phyloP scores from a whole-genome alignment of 92 coral and sea anemone species.

The Siderastrea siderea region DNA sequence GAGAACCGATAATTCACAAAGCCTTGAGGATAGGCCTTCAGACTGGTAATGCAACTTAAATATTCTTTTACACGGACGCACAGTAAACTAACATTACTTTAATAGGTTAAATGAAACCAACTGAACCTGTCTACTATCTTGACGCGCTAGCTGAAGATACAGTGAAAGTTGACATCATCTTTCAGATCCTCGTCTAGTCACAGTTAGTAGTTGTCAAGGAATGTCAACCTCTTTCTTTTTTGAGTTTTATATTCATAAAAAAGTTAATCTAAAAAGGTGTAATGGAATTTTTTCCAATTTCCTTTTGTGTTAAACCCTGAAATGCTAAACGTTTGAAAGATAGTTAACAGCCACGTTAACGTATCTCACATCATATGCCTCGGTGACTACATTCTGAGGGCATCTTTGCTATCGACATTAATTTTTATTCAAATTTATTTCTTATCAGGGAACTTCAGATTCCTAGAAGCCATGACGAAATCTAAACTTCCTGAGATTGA shows the following conservation, averaged over 20 bases:
- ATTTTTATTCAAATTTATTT: background rate
- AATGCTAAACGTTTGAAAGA: conserved; percentile 26
- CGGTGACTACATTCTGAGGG: background rate
- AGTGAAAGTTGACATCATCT: too few relatives aligned
- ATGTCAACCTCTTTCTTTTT: too few relatives aligned
- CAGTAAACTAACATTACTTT: too few relatives aligned
- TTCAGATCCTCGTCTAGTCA: too few relatives aligned
- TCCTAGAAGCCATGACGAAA: conserved; percentile 55
- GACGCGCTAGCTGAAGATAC: too few relatives aligned
- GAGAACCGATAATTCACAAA: conserved; percentile 78
- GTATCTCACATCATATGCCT: background rate
- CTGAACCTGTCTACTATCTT: too few relatives aligned
- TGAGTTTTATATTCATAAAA: too few relatives aligned
- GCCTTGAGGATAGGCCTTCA: conserved; percentile 70
- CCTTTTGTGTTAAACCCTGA: background rate
- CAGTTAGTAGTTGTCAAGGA: too few relatives aligned
- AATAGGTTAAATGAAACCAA: too few relatives aligned
- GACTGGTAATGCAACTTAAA: conserved; percentile 8
- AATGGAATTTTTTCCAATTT: too few relatives aligned
- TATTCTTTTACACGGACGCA: too few relatives aligned
- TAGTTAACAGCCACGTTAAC: background rate
- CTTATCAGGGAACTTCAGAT: conserved; percentile 49
- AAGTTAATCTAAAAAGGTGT: too few relatives aligned
- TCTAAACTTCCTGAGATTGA: conserved; percentile 46
- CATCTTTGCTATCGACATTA: background rate